These are phyloP conservation scores for Morone chrysops DNA, from an alignment of 2,113 vertebrate species.

Conservation along the genomic window DNA sequence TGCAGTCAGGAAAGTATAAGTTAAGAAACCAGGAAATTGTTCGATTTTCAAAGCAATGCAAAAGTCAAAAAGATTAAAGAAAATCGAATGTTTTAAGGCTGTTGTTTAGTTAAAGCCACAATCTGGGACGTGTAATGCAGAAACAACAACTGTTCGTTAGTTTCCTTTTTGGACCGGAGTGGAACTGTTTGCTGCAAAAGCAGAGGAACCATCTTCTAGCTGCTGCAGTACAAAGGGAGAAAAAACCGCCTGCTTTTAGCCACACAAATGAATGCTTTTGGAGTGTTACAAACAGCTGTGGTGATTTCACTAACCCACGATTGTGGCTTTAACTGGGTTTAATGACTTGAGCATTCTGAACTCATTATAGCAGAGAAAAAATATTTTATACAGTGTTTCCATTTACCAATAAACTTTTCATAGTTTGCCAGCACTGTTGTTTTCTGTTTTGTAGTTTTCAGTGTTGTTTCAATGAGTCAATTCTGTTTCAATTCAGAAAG, in stretches of 20 bases:
- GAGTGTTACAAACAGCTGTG: constrained; percentile 51
- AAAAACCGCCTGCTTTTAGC: not conserved
- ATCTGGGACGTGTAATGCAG: constrained; percentile 60
- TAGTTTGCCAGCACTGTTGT: constrained; percentile 48
- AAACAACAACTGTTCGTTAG: constrained; percentile 51
- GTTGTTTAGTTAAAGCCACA: constrained; percentile 79
- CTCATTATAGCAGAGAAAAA: constrained; percentile 66
- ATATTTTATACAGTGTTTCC: constrained; percentile 70
- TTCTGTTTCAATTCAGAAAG: constrained; percentile 50
- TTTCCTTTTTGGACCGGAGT: constrained; percentile 30
- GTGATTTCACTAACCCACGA: constrained; percentile 60
- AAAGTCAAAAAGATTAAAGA: constrained; percentile 67
- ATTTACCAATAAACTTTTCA: constrained; percentile 39
- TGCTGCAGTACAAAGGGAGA: constrained; percentile 26
- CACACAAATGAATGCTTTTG: constrained; percentile 31
- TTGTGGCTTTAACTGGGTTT: constrained; percentile 74
- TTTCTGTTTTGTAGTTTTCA: constrained; percentile 28
- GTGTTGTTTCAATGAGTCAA: constrained; percentile 48
- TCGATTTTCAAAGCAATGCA: constrained; percentile 60
- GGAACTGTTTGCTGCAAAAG: constrained; percentile 25
- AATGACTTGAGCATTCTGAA: constrained; percentile 76
- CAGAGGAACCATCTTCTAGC: constrained; percentile 22
- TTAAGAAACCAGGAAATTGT: constrained; percentile 50
- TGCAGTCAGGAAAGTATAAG: constrained; percentile 69
- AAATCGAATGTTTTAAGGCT: constrained; percentile 78